Evolutionary conservation across 2,797 vertebrate species (phyloP), one percentile per base, ranked within the genome.

Genomic region (Octomys mimax): DNA sequence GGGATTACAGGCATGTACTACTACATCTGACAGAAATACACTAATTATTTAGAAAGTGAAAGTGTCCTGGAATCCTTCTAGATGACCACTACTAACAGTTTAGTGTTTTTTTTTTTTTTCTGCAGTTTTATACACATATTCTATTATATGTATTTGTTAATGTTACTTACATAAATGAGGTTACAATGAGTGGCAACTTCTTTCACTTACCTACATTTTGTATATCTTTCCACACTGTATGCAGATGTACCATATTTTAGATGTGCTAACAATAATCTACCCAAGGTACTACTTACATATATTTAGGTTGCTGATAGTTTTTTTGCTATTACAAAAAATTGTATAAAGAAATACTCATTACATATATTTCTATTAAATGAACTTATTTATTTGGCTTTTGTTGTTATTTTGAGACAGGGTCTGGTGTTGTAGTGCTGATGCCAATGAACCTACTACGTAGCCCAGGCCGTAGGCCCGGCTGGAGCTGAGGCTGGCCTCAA

Each of bases 151-250:
- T 78, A 54, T 46, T 46, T 91, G 36, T 64, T 87, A 82, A 39
- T 75, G 78, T 82, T 83, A 49, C 59, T 93, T 75, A 85, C 0
- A 89, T 80, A 92, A 85, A 91, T 62, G 59, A 73, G 70, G 91
- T 91, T 36, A 94, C 22, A 70, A 5, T 33, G n/a, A 94, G 59
- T 94, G 66, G 18, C 49, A 85, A 93, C 33, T 91, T 79, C 86
- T 86, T 81, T 79, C 39, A 85, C 19, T 93, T 88, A 46, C 5
- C 24, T 7, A 78, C 71, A 86, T 94, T 95, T 85, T 61, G 49
- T 59, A 24, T 91, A 68, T 54, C 59, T 68, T 66, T 85, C 64
- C 59, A 85, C 11, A 89, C 85, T 11, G 80, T 91, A 85, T 49
- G 91, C 5, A 62, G 18, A 54, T 59, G 5, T 8, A 81, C 3